Percentiles rank a stretch among this genome's conserved stretches.
These are phyloP conservation scores for Microcebus ravelobensis DNA, from an alignment of 2,113 vertebrate species.

Conservation along the genomic window DNA sequence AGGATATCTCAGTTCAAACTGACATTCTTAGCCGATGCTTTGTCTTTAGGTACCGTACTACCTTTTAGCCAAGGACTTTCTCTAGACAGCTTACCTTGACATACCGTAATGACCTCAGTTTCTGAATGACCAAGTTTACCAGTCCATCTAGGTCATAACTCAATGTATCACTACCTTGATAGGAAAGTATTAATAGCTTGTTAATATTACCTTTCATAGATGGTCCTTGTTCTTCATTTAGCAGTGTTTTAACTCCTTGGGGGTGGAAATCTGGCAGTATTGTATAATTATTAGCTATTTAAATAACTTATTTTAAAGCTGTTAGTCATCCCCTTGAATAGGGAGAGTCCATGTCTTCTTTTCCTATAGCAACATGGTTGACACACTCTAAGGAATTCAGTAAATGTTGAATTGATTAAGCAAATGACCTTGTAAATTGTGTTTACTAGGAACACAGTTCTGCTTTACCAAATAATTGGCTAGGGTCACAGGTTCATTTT, in stretches of 20 bases:
- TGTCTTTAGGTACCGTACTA: neutral
- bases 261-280: neutral
- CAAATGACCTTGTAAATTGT: neutral
- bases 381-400: neutral
- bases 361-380: neutral
- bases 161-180: neutral
- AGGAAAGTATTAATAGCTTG: conserved; percentile 17
- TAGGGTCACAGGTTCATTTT: neutral
- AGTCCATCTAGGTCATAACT: neutral
- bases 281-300: neutral
- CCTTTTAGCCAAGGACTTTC: neutral
- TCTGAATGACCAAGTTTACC: neutral
- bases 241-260: neutral
- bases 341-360: neutral
- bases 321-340: neutral
- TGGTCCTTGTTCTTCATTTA: neutral
- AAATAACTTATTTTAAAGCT: neutral
- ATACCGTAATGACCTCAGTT: neutral
- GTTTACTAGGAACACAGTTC: neutral
- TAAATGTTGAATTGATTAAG: neutral
- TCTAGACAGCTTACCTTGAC: neutral
- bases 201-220: neutral
- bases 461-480: neutral
- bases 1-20: neutral
- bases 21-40: neutral